Base-by-base conservation (phyloP, 2,797 vertebrate species). In the Podargus strigoides region DNA sequence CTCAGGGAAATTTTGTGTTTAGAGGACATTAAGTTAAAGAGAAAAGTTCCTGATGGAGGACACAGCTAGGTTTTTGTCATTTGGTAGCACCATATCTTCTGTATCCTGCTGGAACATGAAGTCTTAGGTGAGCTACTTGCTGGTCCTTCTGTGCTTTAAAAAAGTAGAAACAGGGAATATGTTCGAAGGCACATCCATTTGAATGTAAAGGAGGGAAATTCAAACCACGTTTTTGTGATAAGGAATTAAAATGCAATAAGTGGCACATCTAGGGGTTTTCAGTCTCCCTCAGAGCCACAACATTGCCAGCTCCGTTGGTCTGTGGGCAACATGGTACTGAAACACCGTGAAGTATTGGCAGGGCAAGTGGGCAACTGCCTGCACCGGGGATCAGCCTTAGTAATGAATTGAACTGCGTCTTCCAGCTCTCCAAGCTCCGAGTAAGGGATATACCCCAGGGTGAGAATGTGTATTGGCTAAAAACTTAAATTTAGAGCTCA, bases 311-410 rank as follows among this genome's bases (percentile, higher is more conserved):
- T 53, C 50, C 34, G 5, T 6, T 41, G 32, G 13, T 14, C 50
- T n/a, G 8, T 6, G 47, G 22, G 39, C 42, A 50, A 7, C 4
- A 3, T 18, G 42, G 15, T 37, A 12, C 14, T 24, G 50, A 39
- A 50, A 44, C 4, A 27, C 1, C 0, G 1, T 32, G n/a, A n/a
- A 34, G 56, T 21, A 16, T 3, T 89, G 42, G 8, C 5, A 32
- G 28, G 23, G 30, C 41, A 63, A 59, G 17, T 23, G 26, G 28
- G 19, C 1, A 2, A 15, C 49, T 37, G 14, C 4, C 34, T 44
- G 36, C 18, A 34, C 23, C 34, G 7, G 4, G 44, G 30, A 50
- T 2, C 10, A 70, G 32, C 17, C 24, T 72, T 49, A 56, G 27
- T 6, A 32, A 32, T 3, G 7, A 22, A 28, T 3, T 56, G 22